Base-by-base conservation (phyloP, 2,888 invertebrate genomes). In the Oxystoma pomonae region DNA sequence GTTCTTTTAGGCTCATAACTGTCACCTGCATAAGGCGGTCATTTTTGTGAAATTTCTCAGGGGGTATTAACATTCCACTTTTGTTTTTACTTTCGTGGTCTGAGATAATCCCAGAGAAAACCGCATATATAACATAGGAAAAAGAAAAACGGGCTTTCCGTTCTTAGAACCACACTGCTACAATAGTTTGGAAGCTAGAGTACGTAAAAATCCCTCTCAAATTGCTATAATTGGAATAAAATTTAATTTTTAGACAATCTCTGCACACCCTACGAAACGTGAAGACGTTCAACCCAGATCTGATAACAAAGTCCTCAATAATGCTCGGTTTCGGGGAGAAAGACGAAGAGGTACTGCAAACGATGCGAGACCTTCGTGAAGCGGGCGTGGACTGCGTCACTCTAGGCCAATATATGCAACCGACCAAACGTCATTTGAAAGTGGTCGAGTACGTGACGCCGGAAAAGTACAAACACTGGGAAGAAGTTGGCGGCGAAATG, bases 391-490 rank as follows among this genome's bases (percentile, higher is more conserved):
- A 98, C 80, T 98, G 98, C 77, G 80, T 99, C 0, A 99, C 99
- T 0, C 83, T 99, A 2, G 99, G 99, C 0, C 99, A 99, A 76
- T 99, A 99, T 81, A 99, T 99, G 98, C 99, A 99, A 79, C 99
- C 99, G 0, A 99, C 98, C 0, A 98, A 96, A 76, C 85, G 91
- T 7, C 99, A 99, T 79, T 83, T 99, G 20, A 94, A 93, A 82
- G 67, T 67, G 3, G 71, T 74, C 0, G 98, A 99, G 79, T 99
- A 98, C 82, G 94, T 99, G 0, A 97, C 96, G 0, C 98, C 98
- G 0, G 92, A 91, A 67, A 96, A 95, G 81, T 99, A 92, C 78
- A 84, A 90, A 73, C 82, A 88, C 61, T 98, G 96, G 96, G 91
- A 96, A 78, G 80, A 83, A 19, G 81, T 88, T 3, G 98, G 98